Conservation (phyloP, 2,888 invertebrate species). For the Rhamnusium bicolor region DNA sequence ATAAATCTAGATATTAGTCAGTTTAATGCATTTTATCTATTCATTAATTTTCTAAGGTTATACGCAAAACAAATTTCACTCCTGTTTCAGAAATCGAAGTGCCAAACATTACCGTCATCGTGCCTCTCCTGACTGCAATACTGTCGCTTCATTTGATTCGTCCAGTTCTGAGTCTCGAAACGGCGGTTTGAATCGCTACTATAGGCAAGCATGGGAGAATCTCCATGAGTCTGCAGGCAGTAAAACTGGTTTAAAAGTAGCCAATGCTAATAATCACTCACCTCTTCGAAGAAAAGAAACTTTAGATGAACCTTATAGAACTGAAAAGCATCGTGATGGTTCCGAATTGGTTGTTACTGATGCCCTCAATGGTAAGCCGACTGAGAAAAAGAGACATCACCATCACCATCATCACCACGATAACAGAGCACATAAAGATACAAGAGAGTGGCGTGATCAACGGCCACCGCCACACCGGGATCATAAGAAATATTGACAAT, state of each 20-base stretch:
- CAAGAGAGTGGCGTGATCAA: conserved; percentile 73
- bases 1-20: no score
- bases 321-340: conserved; percentile 75
- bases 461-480: conserved; percentile 74
- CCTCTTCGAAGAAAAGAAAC: conserved; percentile 81
- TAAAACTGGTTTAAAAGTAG: conserved; percentile 69
- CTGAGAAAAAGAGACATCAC: conserved; percentile 80
- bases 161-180: conserved; percentile 89
- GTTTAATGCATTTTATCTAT: no score
- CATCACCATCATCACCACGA: conserved; percentile 86
- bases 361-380: conserved; percentile 69
- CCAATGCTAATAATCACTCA: conserved; percentile 73
- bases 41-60: neutral
- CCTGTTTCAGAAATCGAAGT: conserved; percentile 79
- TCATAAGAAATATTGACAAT: conserved; percentile 73
- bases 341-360: conserved; percentile 85
- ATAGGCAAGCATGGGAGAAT: conserved; percentile 95
- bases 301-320: conserved; percentile 78
- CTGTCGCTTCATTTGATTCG: conserved; percentile 91
- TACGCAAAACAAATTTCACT: neutral
- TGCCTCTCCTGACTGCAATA: conserved; percentile 92
- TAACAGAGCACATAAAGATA: conserved; percentile 73
- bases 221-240: conserved; percentile 86
- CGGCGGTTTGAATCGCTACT: conserved; percentile 86
- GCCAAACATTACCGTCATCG: conserved; percentile 92